Conservation (phyloP, 2,888 invertebrate genomes). For the Harmothoe impar region DNA sequence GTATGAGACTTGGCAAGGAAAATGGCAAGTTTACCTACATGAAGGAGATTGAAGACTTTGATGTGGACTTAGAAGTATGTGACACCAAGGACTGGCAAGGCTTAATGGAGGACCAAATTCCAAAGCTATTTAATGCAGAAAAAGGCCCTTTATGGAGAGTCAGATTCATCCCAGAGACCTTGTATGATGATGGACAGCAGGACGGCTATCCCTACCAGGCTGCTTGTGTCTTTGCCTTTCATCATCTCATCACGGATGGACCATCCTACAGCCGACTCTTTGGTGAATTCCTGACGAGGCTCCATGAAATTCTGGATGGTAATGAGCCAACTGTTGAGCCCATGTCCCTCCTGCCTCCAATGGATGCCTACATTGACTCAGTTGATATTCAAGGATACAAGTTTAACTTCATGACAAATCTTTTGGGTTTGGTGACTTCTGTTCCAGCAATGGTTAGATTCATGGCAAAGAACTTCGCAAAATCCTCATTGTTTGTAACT, state of each 20-base stretch:
- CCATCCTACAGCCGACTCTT: background rate
- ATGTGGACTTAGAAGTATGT: background rate
- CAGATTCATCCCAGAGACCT: background rate
- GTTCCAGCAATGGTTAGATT: background rate
- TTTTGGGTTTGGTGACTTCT: background rate
- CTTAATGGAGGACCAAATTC: background rate
- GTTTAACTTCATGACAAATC: background rate
- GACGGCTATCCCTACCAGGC: background rate
- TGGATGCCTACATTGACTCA: constrained; percentile 23
- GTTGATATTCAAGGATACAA: background rate
- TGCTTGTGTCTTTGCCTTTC: constrained; percentile 35
- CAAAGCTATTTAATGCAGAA: background rate
- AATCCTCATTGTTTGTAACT: background rate
- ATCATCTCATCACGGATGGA: constrained; percentile 10
- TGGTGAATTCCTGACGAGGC: background rate
- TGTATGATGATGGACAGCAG: background rate
- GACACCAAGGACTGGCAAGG: background rate
- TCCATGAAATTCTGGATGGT: background rate
- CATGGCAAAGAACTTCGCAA: background rate
- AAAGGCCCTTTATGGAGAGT: constrained; percentile 31
- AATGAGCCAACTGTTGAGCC: background rate
- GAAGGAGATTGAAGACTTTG: constrained; percentile 9
- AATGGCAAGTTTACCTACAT: background rate
- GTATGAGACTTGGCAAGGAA: constrained; percentile 12
- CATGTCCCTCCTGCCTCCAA: background rate